Evolutionary conservation across 2,888 invertebrate genomes (phyloP).

Genomic region (Lasioglossum villosulum): DNA sequence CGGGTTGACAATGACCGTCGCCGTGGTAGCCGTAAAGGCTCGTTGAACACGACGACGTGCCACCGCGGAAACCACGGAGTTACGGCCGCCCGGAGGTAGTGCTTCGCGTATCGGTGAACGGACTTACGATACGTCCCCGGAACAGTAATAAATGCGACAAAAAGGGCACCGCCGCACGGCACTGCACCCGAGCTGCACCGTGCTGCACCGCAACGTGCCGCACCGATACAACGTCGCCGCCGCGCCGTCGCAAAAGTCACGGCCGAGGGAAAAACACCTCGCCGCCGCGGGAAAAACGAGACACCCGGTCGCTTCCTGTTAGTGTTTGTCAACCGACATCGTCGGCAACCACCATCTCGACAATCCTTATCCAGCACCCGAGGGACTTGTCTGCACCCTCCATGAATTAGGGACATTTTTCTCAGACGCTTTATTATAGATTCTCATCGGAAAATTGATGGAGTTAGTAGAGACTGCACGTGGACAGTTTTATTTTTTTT

Average conservation of each 20-base stretch:
- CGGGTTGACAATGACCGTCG: conserved; percentile 66
- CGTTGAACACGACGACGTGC: conserved; percentile 70
- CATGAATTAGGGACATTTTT: not conserved
- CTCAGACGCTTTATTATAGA: not conserved
- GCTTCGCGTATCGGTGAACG: conserved; percentile 24
- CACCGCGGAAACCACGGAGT: conserved; percentile 67
- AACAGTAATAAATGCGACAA: conserved; percentile 61
- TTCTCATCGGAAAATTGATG: too few relatives aligned
- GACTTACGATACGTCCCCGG: conserved; percentile 54
- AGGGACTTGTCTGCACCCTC: not conserved
- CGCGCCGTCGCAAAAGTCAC: conserved; percentile 34
- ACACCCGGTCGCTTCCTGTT: conserved; percentile 39
- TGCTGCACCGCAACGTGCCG: not conserved
- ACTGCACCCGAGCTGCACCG: not conserved
- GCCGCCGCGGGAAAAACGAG: conserved; percentile 47
- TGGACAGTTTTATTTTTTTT: too few relatives aligned
- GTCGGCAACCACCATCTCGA: not conserved
- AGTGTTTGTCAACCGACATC: not conserved
- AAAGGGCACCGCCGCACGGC: conserved; percentile 33
- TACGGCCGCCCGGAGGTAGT: conserved; percentile 46
- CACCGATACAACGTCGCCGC: not conserved
- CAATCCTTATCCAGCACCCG: not conserved
- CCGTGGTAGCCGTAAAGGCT: conserved; percentile 66
- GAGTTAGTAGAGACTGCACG: too few relatives aligned
- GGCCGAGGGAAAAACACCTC: conserved; percentile 39